A percentile compares a stretch with the other conserved stretches of the same genome.
These are phyloP conservation scores for Chelon auratus DNA, from an alignment of 2,797 vertebrate genomes.

Conservation along the genomic window DNA sequence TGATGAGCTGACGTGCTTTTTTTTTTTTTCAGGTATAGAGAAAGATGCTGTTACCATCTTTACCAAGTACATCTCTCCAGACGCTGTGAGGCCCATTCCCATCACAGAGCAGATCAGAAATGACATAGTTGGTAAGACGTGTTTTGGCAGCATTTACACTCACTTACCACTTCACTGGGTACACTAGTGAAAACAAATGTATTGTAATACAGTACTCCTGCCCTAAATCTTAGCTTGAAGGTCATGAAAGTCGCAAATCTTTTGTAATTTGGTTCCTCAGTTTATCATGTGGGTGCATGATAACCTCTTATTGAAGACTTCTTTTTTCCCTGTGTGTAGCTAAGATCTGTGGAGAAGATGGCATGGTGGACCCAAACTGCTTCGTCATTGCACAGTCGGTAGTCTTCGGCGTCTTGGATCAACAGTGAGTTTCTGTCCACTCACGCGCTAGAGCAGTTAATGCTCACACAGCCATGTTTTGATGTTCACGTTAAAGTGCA, in stretches of 20 bases:
- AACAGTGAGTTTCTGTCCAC: conserved; percentile 89
- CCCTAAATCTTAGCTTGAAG: no score
- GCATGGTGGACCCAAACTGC: conserved; percentile 98
- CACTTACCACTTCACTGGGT: no score
- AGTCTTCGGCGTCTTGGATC: conserved; percentile 92
- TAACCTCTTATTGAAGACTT: neutral
- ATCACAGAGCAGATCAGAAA: conserved; percentile 96
- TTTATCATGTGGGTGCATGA: neutral
- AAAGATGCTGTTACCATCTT: conserved; percentile 97
- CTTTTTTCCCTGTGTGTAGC: conserved; percentile 80
- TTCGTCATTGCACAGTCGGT: conserved; percentile 94
- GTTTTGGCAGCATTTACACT: neutral
- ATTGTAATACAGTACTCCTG: no score
- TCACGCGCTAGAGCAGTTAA: conserved; percentile 14
- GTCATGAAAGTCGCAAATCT: no score
- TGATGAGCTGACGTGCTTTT: conserved; percentile 4
- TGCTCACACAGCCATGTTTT: neutral
- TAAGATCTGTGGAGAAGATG: conserved; percentile 98
- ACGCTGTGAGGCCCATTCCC: conserved; percentile 95
- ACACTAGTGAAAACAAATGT: no score
- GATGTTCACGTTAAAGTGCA: conserved; percentile 4
- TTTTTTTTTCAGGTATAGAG: conserved; percentile 90
- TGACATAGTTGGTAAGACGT: conserved; percentile 93
- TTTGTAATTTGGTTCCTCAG: no score
- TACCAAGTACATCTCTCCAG: conserved; percentile 98